phyloP scores from a whole-genome alignment of 2,888 invertebrate genomes.

The Crematogaster levior region DNA sequence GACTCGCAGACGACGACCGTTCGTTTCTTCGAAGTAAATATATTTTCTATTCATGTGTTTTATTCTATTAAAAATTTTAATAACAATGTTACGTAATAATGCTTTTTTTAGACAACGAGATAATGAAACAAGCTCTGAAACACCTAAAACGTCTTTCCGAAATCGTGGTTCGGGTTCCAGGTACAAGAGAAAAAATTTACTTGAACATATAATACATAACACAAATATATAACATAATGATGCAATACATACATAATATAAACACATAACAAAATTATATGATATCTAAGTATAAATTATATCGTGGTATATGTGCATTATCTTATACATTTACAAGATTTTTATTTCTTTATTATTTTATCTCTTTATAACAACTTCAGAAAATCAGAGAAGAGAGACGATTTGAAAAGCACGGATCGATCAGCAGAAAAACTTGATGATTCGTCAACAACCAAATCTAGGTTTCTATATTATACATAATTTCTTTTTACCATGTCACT shows the following conservation, averaged over 20 bases:
- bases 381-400: constrained; percentile 16
- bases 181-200: neutral
- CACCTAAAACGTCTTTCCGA: constrained; percentile 36
- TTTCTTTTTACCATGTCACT: neutral
- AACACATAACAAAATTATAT: neutral
- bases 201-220: neutral
- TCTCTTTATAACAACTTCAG: too few species aligned
- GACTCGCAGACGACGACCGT: constrained; percentile 68
- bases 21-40: constrained; percentile 63
- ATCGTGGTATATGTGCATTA: neutral
- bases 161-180: constrained; percentile 22
- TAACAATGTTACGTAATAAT: constrained; percentile 6
- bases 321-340: neutral
- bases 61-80: neutral
- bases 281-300: neutral
- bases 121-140: constrained; percentile 53
- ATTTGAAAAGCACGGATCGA: constrained; percentile 16
- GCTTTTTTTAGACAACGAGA: constrained; percentile 45
- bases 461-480: constrained; percentile 70
- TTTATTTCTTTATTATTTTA: neutral
- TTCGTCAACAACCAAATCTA: constrained; percentile 76
- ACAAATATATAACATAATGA: too few species aligned
- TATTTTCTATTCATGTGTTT: neutral
- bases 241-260: neutral
- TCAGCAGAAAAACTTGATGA: constrained; percentile 56